Conservation (phyloP, 2,113 vertebrate species). For the Seriola rivoliana region DNA sequence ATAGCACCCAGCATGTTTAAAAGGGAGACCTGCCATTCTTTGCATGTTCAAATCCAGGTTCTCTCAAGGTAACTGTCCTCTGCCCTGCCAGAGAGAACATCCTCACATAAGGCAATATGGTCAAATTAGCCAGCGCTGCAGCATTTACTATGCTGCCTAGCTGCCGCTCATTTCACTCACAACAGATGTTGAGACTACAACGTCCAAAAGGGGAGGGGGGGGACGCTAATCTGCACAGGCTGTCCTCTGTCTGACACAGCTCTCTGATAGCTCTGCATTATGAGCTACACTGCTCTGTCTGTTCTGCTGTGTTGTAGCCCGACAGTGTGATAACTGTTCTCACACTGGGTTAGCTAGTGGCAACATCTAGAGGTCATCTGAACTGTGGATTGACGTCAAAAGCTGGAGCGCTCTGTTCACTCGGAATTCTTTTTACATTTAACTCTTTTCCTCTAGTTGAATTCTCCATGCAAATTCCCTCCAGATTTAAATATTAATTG, state of each 20-base stretch:
- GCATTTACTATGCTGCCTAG: constrained; percentile 15
- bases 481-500: constrained; percentile 25
- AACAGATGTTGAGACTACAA: constrained; percentile 59
- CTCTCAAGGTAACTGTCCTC: constrained; percentile 32
- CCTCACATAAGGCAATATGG: constrained; percentile 10
- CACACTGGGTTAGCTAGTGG: constrained; percentile 24
- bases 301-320: constrained; percentile 20
- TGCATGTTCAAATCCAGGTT: constrained; percentile 21
- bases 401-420: neutral
- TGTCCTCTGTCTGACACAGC: constrained; percentile 54
- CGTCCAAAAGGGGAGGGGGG: constrained; percentile 13
- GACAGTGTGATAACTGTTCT: constrained; percentile 55
- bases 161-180: constrained; percentile 33
- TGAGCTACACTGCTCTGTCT: constrained; percentile 31
- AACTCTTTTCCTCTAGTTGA: neutral
- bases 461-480: constrained; percentile 14
- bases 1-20: constrained; percentile 33
- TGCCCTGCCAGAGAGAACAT: constrained; percentile 15
- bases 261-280: constrained; percentile 29
- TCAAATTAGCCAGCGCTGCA: constrained; percentile 26
- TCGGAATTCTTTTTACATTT: neutral
- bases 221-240: constrained; percentile 55
- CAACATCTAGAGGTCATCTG: constrained; percentile 55
- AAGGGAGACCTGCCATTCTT: constrained; percentile 27
- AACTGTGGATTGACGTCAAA: constrained; percentile 32